phyloP scores from a whole-genome alignment of 2,113 vertebrate species.

The Hippopotamus amphibius region DNA sequence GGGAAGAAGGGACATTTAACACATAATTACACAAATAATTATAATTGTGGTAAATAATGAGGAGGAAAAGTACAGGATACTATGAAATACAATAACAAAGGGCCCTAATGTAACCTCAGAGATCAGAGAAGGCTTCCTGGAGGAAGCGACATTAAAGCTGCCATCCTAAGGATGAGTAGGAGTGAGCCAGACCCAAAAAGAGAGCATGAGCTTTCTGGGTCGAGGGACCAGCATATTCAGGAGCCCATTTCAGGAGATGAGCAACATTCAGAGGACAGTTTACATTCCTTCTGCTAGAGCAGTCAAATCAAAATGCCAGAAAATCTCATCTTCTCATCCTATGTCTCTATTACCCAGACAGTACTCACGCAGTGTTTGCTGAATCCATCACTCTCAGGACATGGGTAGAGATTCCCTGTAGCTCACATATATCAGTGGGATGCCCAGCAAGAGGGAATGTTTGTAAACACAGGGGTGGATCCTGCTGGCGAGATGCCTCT shows the following conservation, averaged over 20 bases:
- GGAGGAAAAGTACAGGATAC: not conserved
- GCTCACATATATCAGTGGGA: fast-evolving
- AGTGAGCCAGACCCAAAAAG: not conserved
- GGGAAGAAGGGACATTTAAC: not conserved
- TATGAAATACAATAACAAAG: not conserved
- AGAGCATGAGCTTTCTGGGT: not conserved
- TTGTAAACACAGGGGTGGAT: not conserved
- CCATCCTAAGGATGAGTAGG: not conserved
- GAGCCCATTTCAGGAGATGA: not conserved
- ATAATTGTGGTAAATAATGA: not conserved
- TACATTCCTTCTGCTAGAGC: not conserved
- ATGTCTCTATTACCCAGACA: fast-evolving
- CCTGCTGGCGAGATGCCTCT: not conserved
- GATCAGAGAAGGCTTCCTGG: slow-evolving; percentile 23
- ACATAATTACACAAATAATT: not conserved
- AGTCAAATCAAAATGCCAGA: not conserved
- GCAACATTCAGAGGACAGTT: not conserved
- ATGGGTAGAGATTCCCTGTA: not conserved
- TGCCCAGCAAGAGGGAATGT: not conserved
- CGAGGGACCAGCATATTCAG: not conserved
- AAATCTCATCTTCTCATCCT: not conserved
- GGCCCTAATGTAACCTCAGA: not conserved
- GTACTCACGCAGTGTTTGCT: not conserved
- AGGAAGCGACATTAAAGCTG: not conserved
- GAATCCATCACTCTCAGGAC: not conserved